A percentile compares a stretch with the other conserved stretches of the same genome.
These are phyloP conservation scores for Spodoptera litura DNA, from an alignment of 1,140 invertebrate species.

Conservation along the genomic window DNA sequence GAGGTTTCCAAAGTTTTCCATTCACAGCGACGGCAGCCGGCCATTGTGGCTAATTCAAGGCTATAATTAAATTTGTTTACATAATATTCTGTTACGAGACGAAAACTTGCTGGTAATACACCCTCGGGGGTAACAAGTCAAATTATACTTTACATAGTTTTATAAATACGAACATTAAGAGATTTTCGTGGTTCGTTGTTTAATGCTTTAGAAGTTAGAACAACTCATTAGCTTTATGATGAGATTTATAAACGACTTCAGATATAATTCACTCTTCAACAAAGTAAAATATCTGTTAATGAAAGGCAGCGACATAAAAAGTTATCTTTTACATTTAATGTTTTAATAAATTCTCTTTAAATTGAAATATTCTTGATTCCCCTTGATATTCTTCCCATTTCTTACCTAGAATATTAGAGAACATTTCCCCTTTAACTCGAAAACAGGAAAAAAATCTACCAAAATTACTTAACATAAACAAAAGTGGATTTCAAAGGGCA, in stretches of 20 bases:
- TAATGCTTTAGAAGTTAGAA: conserved; percentile 17
- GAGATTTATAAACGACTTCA: conserved; percentile 20
- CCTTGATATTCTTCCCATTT: conserved; percentile 14
- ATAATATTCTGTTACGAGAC: conserved; percentile 71
- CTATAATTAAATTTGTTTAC: conserved; percentile 84
- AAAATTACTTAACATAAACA: conserved; percentile 54
- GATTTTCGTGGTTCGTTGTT: conserved; percentile 24
- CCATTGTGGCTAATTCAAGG: conserved; percentile 81
- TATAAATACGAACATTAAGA: conserved; percentile 36
- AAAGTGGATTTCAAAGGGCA: conserved; percentile 57
- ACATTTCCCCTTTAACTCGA: conserved; percentile 37
- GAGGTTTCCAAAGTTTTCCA: conserved; percentile 75
- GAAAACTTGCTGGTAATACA: conserved; percentile 63
- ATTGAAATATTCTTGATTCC: conserved; percentile 19
- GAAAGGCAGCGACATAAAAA: conserved; percentile 23
- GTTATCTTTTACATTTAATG: conserved; percentile 20
- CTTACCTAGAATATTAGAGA: conserved; percentile 30
- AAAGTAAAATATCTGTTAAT: conserved; percentile 9
- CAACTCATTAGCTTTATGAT: conserved; percentile 22
- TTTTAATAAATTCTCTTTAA: conserved; percentile 33
- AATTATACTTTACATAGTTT: conserved; percentile 49
- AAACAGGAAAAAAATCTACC: conserved; percentile 40
- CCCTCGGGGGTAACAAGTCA: conserved; percentile 47
- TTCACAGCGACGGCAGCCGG: conserved; percentile 68
- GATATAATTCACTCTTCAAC: conserved; percentile 13